Conservation (phyloP, 2,888 invertebrate genomes). For the Troides aeacus region DNA sequence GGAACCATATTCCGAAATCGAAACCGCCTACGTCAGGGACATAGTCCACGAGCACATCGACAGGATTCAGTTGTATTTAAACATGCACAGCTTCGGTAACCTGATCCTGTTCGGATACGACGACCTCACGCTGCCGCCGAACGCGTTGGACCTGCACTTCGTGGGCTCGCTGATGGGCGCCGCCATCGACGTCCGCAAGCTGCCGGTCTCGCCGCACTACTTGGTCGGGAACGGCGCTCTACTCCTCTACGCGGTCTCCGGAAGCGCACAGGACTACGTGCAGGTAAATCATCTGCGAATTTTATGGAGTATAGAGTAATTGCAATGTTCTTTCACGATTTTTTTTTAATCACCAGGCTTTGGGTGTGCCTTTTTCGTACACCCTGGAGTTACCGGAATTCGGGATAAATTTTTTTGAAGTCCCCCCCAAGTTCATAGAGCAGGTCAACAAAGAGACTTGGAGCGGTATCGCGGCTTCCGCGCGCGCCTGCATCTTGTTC, state of each 20-base stretch:
- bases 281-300: conserved; percentile 31
- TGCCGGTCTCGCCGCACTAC: conserved; percentile 42
- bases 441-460: conserved; percentile 55
- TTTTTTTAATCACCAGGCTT: conserved; percentile 33
- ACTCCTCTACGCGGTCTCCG: conserved; percentile 45
- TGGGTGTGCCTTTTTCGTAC: conserved; percentile 49
- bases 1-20: conserved; percentile 82
- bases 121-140: conserved; percentile 40
- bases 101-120: conserved; percentile 83
- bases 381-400: conserved; percentile 51
- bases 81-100: conserved; percentile 85
- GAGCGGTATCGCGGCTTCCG: conserved; percentile 48
- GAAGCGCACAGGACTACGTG: conserved; percentile 46
- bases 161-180: conserved; percentile 47
- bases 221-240: conserved; percentile 45
- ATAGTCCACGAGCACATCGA: conserved; percentile 57
- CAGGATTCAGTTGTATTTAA: conserved; percentile 58
- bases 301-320: too few relatives aligned
- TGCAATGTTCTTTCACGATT: too few relatives aligned
- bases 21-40: conserved; percentile 77
- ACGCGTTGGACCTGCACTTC: conserved; percentile 39
- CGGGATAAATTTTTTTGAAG: conserved; percentile 31
- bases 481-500: conserved; percentile 42
- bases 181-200: conserved; percentile 43
- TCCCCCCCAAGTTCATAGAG: conserved; percentile 45